These are phyloP conservation scores for Ditylenchus weischeri DNA, from an alignment of 2,888 invertebrate genomes.

Conservation along the genomic window DNA sequence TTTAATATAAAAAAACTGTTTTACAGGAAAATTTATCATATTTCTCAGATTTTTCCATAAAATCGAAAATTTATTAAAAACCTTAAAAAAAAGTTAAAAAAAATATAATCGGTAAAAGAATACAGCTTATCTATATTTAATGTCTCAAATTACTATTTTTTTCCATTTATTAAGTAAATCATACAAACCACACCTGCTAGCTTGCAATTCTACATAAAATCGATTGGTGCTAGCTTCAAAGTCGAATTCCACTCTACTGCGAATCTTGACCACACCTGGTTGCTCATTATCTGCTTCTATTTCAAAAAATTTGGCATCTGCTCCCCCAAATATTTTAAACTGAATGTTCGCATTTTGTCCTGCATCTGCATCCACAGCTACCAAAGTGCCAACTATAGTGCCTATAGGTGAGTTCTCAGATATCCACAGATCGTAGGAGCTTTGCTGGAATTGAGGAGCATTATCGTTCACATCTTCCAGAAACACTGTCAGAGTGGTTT, in stretches of 20 bases:
- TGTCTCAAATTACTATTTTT: too few species aligned
- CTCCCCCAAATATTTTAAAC: slow-evolving; percentile 89
- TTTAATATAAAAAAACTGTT: too few species aligned
- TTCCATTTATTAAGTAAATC: slow-evolving; percentile 1
- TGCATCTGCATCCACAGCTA: slow-evolving; percentile 86
- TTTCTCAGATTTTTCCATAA: too few species aligned
- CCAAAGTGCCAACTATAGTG: slow-evolving; percentile 83
- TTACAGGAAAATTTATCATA: too few species aligned
- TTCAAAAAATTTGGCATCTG: slow-evolving; percentile 65
- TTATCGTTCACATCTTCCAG: slow-evolving; percentile 74
- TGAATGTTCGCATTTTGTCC: slow-evolving; percentile 85
- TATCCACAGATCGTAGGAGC: slow-evolving; percentile 81
- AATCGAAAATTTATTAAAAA: too few species aligned
- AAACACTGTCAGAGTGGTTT: slow-evolving; percentile 74
- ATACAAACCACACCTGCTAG: slow-evolving; percentile 60
- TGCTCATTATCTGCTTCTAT: slow-evolving; percentile 35
- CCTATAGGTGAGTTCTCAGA: slow-evolving; percentile 94
- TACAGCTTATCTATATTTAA: too few species aligned
- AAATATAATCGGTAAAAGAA: too few species aligned
- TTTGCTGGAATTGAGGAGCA: slow-evolving; percentile 70
- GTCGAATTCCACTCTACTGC: slow-evolving; percentile 86
- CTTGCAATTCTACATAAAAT: slow-evolving; percentile 81
- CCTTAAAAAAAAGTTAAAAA: too few species aligned
- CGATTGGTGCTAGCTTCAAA: slow-evolving; percentile 86
- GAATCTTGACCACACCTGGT: slow-evolving; percentile 67